phyloP scores from a whole-genome alignment of 92 coral and sea anemone genomes.

The Actinernus sp. region DNA sequence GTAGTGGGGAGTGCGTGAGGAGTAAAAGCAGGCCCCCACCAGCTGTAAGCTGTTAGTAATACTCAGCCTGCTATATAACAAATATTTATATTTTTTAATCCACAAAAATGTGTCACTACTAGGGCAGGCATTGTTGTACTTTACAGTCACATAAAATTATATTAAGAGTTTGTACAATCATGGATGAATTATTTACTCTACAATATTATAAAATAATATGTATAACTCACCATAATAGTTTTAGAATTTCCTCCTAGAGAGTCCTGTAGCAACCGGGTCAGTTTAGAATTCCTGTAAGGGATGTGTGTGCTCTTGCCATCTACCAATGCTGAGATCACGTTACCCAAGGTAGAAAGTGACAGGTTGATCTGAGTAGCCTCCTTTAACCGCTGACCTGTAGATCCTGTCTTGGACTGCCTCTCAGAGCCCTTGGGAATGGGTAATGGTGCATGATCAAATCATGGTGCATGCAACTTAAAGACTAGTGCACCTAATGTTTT shows the following conservation, averaged over 20 bases:
- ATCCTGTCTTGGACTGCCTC: conserved; percentile 97
- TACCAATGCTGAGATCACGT: conserved; percentile 97
- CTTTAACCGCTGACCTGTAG: conserved; percentile 94
- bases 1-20: too few species aligned
- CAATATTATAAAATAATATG: too few species aligned
- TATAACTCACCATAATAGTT: conserved; percentile 87
- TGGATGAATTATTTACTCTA: too few species aligned
- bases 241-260: conserved; percentile 98
- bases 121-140: too few species aligned
- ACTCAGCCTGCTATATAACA: too few species aligned
- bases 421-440: conserved; percentile 88
- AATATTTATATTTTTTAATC: too few species aligned
- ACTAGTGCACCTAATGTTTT: background rate
- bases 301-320: conserved; percentile 99
- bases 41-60: too few species aligned
- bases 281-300: conserved; percentile 98
- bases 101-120: too few species aligned
- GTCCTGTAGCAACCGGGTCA: conserved; percentile 95
- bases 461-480: background rate
- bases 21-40: too few species aligned
- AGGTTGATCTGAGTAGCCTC: conserved; percentile 98
- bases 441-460: background rate
- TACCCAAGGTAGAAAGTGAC: conserved; percentile 97
- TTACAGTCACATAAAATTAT: too few species aligned
- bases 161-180: too few species aligned